Evolutionary conservation across 2,113 vertebrate species (phyloP), one percentile per base, ranked within the genome.

Genomic region (Odontesthes bonariensis): DNA sequence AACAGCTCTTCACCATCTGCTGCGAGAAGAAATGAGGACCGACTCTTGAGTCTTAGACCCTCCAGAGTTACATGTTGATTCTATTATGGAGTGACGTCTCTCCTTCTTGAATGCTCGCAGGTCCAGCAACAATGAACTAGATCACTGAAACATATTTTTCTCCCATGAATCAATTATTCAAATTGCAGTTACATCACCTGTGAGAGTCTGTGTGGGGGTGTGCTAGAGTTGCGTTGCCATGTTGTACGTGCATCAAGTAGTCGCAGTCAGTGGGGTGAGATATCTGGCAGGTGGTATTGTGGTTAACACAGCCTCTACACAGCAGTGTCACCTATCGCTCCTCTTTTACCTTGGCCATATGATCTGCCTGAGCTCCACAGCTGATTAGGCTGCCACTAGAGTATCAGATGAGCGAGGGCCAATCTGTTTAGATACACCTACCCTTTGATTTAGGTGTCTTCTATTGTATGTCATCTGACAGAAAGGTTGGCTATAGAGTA

Each of bases 341-440:
- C 0, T 9, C 79, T 86, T 71, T 84, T 88, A 84, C 85, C 84
- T 92, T 31, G 58, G 87, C 79, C 86, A 93, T 58, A 68, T 74
- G 84, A 93, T 88, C 88, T 19, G 16, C 52, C 74, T 38, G 49
- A 12, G 55, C 65, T 77, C 22, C 65, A 75, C 63, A 83, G 82
- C 79, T 88, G 77, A 84, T 84, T 81, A 81, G 70, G 66, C 77
- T n/a, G 6, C 51, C 16, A 69, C 76, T 79, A 61, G 44, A 22
- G 61, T 83, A 87, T 87, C 91, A 84, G 82, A 61, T 90, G 83
- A 85, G 53, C 73, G 69, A 11, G n/a, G 52, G 85, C 79, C 68
- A 90, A 91, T 91, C 84, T 90, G 86, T 90, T 86, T 88, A 73
- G 86, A 86, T 79, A 88, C 84, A 78, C 80, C 86, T 91, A 79